Base-by-base conservation (phyloP, 2,113 vertebrate species). In the Grammomys surdaster region DNA sequence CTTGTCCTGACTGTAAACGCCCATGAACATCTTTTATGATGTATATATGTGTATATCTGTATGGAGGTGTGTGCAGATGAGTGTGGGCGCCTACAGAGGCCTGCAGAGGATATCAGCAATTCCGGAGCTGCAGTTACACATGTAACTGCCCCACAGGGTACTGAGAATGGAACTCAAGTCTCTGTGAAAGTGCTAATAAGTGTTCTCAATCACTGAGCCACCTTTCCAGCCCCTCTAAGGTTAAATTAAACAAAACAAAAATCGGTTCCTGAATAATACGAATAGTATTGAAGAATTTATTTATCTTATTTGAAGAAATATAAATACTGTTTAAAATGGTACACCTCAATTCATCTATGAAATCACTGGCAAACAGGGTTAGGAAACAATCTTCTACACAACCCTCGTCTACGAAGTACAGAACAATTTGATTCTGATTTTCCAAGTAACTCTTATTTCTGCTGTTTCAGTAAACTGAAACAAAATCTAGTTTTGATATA, bases 401-500 rank as follows among this genome's bases (percentile, higher is more conserved):
- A 95, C 69, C 26, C 10, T 70, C 89, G 91, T 54, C 31, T 81
- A 89, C 3, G 75, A 95, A 96, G 58, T 85, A 22, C 5, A 58
- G 95, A 84, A 87, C 46, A 96, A 89, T 72, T 36, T 51, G 58
- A 91, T 91, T 94, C 67, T 90, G 8, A 94, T 69, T 88, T 9
- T 76, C 81, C 7, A 94, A 93, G 43, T 77, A 95, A 77, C 46
- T 69, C 36, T 92, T 88, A 28, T 77, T 93, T 46, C 88, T 94
- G 78, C 19, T n/a, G 4, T 88, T 97, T 93, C 63, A 97, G 96
- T 96, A 97, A 98, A 97, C 97, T 96, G 96, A 98, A 43, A 48
- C 96, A 96, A 98, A 98, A 92, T 97, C 94, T 98, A 86, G 91
- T 95, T 98, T 98, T 98, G 94, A 97, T 97, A 97, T 63, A 97